Evolutionary conservation across 2,888 invertebrate genomes (phyloP), one percentile per base, ranked within the genome.

Genomic region (Drosophila prolongata): DNA sequence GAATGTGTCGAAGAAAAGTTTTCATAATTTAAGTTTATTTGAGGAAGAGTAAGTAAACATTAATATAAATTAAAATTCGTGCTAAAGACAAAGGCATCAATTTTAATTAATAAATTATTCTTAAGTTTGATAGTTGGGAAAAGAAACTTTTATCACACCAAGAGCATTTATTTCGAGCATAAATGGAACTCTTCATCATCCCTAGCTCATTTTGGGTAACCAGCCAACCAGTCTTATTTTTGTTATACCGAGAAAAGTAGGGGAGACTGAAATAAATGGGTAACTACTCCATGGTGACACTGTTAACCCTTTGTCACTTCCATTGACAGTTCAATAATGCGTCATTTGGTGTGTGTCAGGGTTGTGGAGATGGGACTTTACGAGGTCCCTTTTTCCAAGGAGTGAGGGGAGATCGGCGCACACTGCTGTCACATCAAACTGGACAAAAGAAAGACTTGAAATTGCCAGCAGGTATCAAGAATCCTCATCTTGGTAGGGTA

Each of bases 261-360:
- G 67, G 70, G 27, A 11, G 58, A 71, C 38, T 16, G 35, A 65
- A 47, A 67, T 61, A 69, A 59, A 57, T 59, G 67, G 69, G 61
- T 71, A 78, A 74, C 78, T 72, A 72, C 75, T 77, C 78, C 69
- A 75, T 71, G 71, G 52, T 79, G 89, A 86, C 86, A 89, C 76
- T 75, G 67, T 83, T 88, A 88, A 89, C 87, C 88, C 89, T 88
- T 88, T 89, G 88, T 88, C 88, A 88, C 77, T 79, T 78, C 76
- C 80, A 75, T 83, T 88, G 88, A 88, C 89, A 88, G 82, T 89
- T 88, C 88, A 89, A 89, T 88, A 89, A 89, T 85, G 89, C 81
- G 78, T 78, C 89, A 86, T 80, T 87, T 77, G 81, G 78, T 54
- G 66, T 65, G 68, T 67, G 74, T 72, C 62, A 53, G 56, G 62